Evolutionary conservation across 2,888 invertebrate genomes (phyloP).

Genomic region (Campaea margaritaria): DNA sequence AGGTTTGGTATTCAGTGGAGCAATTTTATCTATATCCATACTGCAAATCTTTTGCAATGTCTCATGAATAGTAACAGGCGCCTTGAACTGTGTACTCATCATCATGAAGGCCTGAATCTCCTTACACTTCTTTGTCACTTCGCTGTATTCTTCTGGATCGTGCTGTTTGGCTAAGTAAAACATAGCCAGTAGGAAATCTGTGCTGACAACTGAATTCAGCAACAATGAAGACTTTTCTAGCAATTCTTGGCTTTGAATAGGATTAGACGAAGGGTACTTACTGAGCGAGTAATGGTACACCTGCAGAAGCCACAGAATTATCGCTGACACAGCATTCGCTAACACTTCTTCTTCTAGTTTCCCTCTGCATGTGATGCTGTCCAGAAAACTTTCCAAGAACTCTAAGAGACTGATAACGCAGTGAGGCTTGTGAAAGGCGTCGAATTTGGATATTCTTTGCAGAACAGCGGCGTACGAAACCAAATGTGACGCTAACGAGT

Average conservation of each 20-base stretch:
- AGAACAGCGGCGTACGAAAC: slow-evolving; percentile 96
- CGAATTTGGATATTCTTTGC: slow-evolving; percentile 94
- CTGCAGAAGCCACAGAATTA: slow-evolving; percentile 92
- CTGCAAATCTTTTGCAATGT: slow-evolving; percentile 86
- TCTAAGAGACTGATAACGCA: slow-evolving; percentile 95
- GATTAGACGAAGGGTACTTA: slow-evolving; percentile 77
- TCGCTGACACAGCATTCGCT: slow-evolving; percentile 92
- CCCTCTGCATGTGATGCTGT: slow-evolving; percentile 88
- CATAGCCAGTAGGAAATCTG: slow-evolving; percentile 92
- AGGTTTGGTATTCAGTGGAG: slow-evolving; percentile 81
- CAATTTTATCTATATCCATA: slow-evolving; percentile 87
- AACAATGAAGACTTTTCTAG: slow-evolving; percentile 89
- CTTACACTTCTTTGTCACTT: slow-evolving; percentile 90
- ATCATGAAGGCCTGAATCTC: slow-evolving; percentile 88
- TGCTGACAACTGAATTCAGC: slow-evolving; percentile 88
- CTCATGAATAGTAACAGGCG: slow-evolving; percentile 85
- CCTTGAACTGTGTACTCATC: slow-evolving; percentile 84
- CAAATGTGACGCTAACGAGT: slow-evolving; percentile 95
- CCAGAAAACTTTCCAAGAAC: slow-evolving; percentile 90
- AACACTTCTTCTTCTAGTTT: slow-evolving; percentile 95
- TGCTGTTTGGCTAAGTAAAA: slow-evolving; percentile 93
- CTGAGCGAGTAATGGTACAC: slow-evolving; percentile 86
- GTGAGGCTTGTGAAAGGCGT: slow-evolving; percentile 93
- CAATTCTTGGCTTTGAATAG: slow-evolving; percentile 85
- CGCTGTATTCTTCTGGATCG: slow-evolving; percentile 88